phyloP scores from a whole-genome alignment of 1,140 invertebrate genomes.

The Trachymyrmex cornetzi region DNA sequence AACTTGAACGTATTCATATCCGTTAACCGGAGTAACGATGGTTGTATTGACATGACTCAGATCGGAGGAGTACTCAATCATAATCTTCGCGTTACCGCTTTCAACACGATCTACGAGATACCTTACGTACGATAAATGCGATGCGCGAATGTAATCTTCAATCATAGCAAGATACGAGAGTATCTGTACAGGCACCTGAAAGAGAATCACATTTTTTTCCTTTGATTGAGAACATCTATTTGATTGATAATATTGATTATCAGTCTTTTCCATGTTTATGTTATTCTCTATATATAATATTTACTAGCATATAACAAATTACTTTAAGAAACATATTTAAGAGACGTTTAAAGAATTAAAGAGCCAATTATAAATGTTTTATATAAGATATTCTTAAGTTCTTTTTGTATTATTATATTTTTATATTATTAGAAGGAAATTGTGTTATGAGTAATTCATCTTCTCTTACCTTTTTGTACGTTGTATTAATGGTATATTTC shows the following conservation, averaged over 20 bases:
- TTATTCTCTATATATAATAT: conserved; percentile 15
- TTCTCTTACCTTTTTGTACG: conserved; percentile 73
- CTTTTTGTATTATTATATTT: not conserved
- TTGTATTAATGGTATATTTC: conserved; percentile 71
- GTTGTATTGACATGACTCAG: conserved; percentile 68
- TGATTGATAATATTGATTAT: not conserved
- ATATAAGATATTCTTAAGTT: not conserved
- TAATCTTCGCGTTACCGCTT: conserved; percentile 66
- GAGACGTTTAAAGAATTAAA: not conserved
- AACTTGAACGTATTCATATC: conserved; percentile 72
- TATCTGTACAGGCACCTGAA: conserved; percentile 66
- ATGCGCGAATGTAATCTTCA: conserved; percentile 61
- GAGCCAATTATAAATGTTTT: not conserved
- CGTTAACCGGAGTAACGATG: conserved; percentile 67
- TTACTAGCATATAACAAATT: not conserved
- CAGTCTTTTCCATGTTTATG: not conserved
- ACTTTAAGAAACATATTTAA: not conserved
- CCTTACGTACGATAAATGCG: conserved; percentile 50
- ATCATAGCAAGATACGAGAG: not conserved
- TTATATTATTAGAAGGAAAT: not conserved
- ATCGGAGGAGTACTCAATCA: conserved; percentile 67
- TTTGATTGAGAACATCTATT: not conserved
- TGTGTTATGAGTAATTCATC: not conserved
- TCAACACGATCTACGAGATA: conserved; percentile 68
- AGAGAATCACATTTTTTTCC: not conserved